These are phyloP conservation scores for Pseudomyrmex gracilis DNA, from an alignment of 1,140 invertebrate genomes.

Conservation along the genomic window DNA sequence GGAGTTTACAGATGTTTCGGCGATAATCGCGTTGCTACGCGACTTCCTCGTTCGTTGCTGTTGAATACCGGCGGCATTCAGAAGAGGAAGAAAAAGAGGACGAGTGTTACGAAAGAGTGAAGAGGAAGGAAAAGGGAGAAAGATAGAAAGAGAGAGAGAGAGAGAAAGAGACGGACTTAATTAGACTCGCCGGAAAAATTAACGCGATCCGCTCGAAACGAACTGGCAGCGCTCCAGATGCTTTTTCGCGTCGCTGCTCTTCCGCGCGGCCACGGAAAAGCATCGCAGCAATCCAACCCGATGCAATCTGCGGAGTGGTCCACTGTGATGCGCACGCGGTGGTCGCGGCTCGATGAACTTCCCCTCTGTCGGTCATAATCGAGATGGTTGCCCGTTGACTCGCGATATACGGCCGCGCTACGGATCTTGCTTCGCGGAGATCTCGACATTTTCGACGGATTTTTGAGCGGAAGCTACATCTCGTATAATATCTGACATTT, in stretches of 20 bases:
- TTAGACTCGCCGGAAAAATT: conserved; percentile 68
- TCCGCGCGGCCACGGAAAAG: conserved; percentile 52
- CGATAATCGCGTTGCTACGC: conserved; percentile 75
- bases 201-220: conserved; percentile 35
- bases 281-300: conserved; percentile 10
- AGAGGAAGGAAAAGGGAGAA: neutral
- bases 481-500: neutral
- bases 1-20: conserved; percentile 74
- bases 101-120: neutral
- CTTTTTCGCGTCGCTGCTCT: conserved; percentile 62
- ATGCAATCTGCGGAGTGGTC: conserved; percentile 46
- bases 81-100: neutral
- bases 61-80: conserved; percentile 71
- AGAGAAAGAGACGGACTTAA: conserved; percentile 52
- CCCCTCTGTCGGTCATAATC: conserved; percentile 23
- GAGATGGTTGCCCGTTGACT: conserved; percentile 31
- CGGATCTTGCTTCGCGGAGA: neutral
- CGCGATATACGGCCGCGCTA: neutral
- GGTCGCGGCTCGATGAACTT: conserved; percentile 38
- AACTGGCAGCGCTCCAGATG: conserved; percentile 60
- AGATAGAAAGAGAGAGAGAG: too few species aligned
- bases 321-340: conserved; percentile 9
- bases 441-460: neutral
- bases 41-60: conserved; percentile 69
- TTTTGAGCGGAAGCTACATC: neutral